phyloP scores from a whole-genome alignment of 1,140 invertebrate genomes.

The Phocides pigmalion region DNA sequence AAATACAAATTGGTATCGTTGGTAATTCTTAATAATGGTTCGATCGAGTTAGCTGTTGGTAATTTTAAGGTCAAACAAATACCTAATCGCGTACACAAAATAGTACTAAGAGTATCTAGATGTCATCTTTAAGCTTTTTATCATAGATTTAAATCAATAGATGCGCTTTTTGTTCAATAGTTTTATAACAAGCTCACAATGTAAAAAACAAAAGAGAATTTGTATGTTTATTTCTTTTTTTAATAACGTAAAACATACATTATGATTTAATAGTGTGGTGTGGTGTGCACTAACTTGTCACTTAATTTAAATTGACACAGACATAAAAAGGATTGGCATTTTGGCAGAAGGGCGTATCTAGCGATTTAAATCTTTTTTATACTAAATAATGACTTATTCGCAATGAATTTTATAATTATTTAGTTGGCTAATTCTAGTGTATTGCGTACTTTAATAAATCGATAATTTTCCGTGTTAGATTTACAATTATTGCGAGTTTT shows the following conservation, averaged over 20 bases:
- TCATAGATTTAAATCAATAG: slow-evolving; percentile 1
- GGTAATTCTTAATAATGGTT: slow-evolving; percentile 7
- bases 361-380: slow-evolving; percentile 6
- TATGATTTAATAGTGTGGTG: no score
- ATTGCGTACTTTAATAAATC: slow-evolving; percentile 73
- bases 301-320: no score
- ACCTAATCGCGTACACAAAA: slow-evolving; percentile 29
- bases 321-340: no score
- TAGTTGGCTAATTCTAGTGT: slow-evolving; percentile 76
- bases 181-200: background rate
- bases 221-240: no score
- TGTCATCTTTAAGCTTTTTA: slow-evolving; percentile 20
- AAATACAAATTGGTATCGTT: slow-evolving; percentile 1
- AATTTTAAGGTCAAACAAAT: slow-evolving; percentile 25
- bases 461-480: slow-evolving; percentile 71
- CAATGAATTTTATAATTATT: slow-evolving; percentile 63
- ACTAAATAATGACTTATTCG: slow-evolving; percentile 37
- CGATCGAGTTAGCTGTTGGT: background rate
- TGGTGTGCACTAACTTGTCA: no score
- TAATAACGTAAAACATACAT: no score
- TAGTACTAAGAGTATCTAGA: slow-evolving; percentile 31
- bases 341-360: background rate
- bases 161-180: background rate
- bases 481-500: slow-evolving; percentile 69
- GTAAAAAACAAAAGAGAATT: no score